Conservation (phyloP, 2,797 vertebrate genomes). For the Catharus ustulatus region DNA sequence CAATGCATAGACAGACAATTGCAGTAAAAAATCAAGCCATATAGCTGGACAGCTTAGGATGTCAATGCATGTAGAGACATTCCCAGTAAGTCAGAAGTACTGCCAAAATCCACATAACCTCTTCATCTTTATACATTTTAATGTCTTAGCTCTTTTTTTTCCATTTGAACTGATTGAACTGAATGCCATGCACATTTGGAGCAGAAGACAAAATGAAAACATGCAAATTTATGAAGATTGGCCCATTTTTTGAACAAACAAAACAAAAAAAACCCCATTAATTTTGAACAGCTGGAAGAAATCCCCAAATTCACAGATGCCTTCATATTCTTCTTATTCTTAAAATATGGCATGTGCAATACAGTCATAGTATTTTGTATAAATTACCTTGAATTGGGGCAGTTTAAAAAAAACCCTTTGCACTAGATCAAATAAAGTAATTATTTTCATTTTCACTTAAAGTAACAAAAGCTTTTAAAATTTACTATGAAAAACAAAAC, state of each 20-base stretch:
- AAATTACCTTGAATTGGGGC: neutral
- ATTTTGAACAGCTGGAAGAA: neutral
- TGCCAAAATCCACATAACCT: neutral
- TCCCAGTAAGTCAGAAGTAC: neutral
- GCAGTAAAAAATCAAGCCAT: neutral
- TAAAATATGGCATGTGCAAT: neutral
- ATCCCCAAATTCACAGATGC: neutral
- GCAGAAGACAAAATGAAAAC: neutral
- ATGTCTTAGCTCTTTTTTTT: neutral
- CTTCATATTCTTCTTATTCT: neutral
- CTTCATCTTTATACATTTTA: neutral
- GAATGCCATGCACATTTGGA: neutral
- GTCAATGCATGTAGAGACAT: neutral
- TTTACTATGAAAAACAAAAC: neutral
- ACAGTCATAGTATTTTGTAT: neutral
- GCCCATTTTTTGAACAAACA: neutral
- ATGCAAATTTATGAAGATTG: neutral
- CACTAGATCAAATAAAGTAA: constrained; percentile 17
- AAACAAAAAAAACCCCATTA: neutral
- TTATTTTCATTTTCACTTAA: neutral
- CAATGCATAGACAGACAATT: neutral
- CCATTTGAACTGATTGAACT: neutral
- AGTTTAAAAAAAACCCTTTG: neutral
- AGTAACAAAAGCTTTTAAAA: neutral
- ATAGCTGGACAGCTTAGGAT: neutral